These are phyloP conservation scores for Nephrocerus scutellatus DNA, from an alignment of 2,888 invertebrate species.

Conservation along the genomic window DNA sequence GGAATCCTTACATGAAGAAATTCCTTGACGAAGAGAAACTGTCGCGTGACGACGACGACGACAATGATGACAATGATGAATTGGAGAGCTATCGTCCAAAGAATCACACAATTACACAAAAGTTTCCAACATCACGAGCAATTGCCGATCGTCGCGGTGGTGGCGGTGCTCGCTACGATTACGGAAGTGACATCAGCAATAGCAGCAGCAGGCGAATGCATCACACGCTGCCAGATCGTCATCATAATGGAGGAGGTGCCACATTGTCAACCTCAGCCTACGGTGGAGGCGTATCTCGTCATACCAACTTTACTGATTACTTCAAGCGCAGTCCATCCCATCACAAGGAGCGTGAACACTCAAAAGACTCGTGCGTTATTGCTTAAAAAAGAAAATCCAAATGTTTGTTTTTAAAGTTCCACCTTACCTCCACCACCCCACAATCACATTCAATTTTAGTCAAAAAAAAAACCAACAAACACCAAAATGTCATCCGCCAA, in stretches of 20 bases:
- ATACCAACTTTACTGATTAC: conserved; percentile 35
- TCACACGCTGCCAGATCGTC: conserved; percentile 15
- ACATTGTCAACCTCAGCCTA: conserved; percentile 11
- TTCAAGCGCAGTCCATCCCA: conserved; percentile 37
- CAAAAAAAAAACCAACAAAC: conserved; percentile 1
- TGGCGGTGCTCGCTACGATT: background rate
- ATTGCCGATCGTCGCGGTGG: conserved; percentile 21
- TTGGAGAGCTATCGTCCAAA: conserved; percentile 35
- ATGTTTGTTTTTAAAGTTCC: no score
- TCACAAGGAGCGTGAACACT: conserved; percentile 30
- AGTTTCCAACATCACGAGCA: conserved; percentile 37
- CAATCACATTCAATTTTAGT: no score
- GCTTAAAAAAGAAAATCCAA: conserved; percentile 31
- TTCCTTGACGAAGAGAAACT: conserved; percentile 32
- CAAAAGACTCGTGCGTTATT: conserved; percentile 45
- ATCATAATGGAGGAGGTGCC: conserved; percentile 13
- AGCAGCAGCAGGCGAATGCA: conserved; percentile 18
- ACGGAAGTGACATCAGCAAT: conserved; percentile 22
- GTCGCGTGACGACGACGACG: conserved; percentile 19
- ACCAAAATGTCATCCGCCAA: conserved; percentile 5
- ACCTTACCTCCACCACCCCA: no score
- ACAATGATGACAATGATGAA: conserved; percentile 27
- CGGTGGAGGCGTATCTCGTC: conserved; percentile 18
- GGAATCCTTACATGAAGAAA: conserved; percentile 45
- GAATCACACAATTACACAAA: conserved; percentile 24